Evolutionary conservation across 2,797 vertebrate species (phyloP).

Genomic region (Etheostoma nigrum): DNA sequence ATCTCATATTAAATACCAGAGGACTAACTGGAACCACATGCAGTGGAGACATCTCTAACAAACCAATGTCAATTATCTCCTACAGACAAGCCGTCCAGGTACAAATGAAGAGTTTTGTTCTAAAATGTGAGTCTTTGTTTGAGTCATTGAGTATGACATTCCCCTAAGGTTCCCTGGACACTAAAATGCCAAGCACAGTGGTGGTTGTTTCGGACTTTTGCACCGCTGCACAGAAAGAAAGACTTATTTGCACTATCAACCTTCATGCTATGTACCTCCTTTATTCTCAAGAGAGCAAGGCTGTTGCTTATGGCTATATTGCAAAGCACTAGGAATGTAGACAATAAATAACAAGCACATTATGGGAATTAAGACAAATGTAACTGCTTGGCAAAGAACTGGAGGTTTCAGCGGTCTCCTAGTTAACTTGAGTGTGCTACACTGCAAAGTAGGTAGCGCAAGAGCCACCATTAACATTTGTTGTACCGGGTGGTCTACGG

Average conservation of each 20-base stretch:
- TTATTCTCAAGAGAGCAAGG: neutral
- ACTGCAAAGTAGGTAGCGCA: neutral
- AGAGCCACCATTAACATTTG: neutral
- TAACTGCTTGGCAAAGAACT: neutral
- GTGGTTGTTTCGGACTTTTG: neutral
- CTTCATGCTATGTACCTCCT: neutral
- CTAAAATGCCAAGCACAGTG: slow-evolving; percentile 8
- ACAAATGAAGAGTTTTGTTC: neutral
- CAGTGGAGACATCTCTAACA: neutral
- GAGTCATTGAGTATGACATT: slow-evolving; percentile 10
- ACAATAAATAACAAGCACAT: neutral
- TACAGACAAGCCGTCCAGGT: neutral
- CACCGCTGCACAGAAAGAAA: neutral
- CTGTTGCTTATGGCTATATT: neutral
- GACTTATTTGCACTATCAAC: slow-evolving; percentile 12
- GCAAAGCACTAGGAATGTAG: neutral
- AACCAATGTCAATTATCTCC: neutral
- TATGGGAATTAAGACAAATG: neutral
- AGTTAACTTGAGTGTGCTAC: neutral
- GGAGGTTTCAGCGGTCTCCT: neutral
- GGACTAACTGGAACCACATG: neutral
- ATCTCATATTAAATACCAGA: neutral
- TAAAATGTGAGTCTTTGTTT: neutral
- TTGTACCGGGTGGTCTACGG: neutral
- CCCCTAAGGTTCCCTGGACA: slow-evolving; percentile 19